Evolutionary conservation across 2,797 vertebrate genomes (phyloP), one percentile per base, ranked within the genome.

Genomic region (Telmatherina bonti): DNA sequence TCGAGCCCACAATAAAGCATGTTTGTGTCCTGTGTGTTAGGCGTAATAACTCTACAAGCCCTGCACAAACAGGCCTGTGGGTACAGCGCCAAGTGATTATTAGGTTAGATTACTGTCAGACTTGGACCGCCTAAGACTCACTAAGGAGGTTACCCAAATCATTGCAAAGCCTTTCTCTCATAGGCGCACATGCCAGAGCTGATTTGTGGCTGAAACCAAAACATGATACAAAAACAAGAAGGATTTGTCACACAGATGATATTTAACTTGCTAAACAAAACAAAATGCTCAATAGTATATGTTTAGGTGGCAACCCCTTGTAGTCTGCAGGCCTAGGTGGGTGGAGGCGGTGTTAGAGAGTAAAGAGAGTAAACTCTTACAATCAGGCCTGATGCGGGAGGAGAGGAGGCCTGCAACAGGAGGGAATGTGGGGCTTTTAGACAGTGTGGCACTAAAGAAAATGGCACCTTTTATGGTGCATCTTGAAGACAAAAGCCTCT

Each of bases 341-440:
- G 79, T 83, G 82, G 56, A 69, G 72, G 63, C 66, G 75, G 88
- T 88, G 90, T 91, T 90, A 89, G 76, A 86, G 72, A 79, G 72
- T 60, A 95, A 90, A 95, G 86, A 89, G 51, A 80, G 93, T 63
- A 82, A 88, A 93, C 93, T 95, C 96, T 96, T 96, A 97, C 96
- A 96, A 96, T 97, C 96, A 97, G 95, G 95, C 96, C 95, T 94
- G 96, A 96, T 91, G 96, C 95, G 89, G 95, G 95, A 94, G 95
- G 95, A 95, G 95, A 96, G 85, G 95, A 91, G 77, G 91, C 91
- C 91, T 92, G 90, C 74, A 91, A 93, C 84, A 83, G 85, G 90
- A 88, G 90, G 86, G 89, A 86, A 87, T 67, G 88, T 78, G 68
- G 83, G 79, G 79, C 61, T 65, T 88, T 38, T 91, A 89, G 86